Conservation (phyloP, 2,888 invertebrate species). For the Sinotaia quadrata region DNA sequence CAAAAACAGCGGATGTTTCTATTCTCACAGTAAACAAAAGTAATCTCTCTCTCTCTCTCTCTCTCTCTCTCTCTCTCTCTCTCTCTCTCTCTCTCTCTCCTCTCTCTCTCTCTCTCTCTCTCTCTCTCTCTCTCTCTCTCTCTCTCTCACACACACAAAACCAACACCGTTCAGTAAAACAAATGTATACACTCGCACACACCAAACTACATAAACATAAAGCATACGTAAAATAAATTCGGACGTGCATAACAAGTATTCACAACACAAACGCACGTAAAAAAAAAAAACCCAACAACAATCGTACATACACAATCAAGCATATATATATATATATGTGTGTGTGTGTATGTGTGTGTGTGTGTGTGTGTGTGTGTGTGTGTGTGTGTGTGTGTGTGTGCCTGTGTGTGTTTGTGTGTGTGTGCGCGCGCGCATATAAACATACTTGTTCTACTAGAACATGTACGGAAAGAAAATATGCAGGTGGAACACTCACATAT, state of each 20-base stretch:
- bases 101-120: slow-evolving; percentile 1
- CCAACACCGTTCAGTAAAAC: too few species aligned
- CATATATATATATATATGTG: neutral
- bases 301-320: too few species aligned
- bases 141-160: slow-evolving; percentile 3
- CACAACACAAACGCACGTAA: too few species aligned
- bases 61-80: neutral
- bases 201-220: neutral
- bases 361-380: slow-evolving; percentile 2
- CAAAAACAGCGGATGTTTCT: too few species aligned
- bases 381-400: slow-evolving; percentile 10
- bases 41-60: neutral
- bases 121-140: slow-evolving; percentile 1
- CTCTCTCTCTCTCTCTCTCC: neutral
- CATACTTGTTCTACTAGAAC: too few species aligned
- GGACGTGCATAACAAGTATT: too few species aligned
- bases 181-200: neutral
- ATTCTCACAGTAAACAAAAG: too few species aligned
- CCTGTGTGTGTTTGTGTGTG: too few species aligned
- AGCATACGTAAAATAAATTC: too few species aligned
- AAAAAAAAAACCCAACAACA: too few species aligned
- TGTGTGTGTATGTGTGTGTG: slow-evolving; percentile 9
- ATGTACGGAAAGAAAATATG: too few species aligned
- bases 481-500: too few species aligned
- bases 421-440: neutral